Percentiles rank a stretch among this genome's conserved stretches.
Conservation (phyloP, 2,797 vertebrate species). For the Lacerta agilis region DNA sequence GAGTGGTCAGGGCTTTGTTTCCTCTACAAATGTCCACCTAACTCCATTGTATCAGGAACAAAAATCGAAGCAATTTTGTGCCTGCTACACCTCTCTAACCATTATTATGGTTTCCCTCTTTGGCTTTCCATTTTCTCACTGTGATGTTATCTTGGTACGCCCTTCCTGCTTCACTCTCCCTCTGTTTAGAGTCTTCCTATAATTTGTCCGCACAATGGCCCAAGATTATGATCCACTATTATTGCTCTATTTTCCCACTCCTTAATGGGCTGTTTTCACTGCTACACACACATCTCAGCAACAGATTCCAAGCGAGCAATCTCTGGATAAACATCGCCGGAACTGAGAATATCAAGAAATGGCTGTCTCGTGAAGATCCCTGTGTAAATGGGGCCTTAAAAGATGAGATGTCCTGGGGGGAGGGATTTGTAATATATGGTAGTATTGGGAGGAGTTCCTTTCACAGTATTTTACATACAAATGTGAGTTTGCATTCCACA, state of each 20-base stretch:
- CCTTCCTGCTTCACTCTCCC: conserved; percentile 1
- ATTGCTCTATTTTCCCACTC: neutral
- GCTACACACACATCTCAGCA: conserved; percentile 9
- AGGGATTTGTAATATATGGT: neutral
- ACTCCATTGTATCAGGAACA: neutral
- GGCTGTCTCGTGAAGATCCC: neutral
- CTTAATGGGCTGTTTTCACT: conserved; percentile 14
- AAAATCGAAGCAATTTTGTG: conserved; percentile 17
- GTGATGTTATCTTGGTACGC: conserved; percentile 6
- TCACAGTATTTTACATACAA: neutral
- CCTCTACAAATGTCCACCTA: neutral
- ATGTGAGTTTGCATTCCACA: neutral
- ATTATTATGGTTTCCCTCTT: conserved; percentile 11
- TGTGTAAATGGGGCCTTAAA: neutral
- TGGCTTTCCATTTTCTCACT: conserved; percentile 3
- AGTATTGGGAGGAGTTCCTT: neutral
- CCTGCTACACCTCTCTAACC: neutral
- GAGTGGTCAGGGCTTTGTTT: neutral
- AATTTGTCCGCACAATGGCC: conserved; percentile 22
- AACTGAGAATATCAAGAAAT: conserved; percentile 11
- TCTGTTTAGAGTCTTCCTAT: conserved; percentile 16
- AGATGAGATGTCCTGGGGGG: neutral
- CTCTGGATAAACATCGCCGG: conserved; percentile 49
- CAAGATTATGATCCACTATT: conserved; percentile 35
- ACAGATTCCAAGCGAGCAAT: conserved; percentile 31